Base-by-base conservation (phyloP, 2,113 vertebrate species). In the Spea multiplicata region DNA sequence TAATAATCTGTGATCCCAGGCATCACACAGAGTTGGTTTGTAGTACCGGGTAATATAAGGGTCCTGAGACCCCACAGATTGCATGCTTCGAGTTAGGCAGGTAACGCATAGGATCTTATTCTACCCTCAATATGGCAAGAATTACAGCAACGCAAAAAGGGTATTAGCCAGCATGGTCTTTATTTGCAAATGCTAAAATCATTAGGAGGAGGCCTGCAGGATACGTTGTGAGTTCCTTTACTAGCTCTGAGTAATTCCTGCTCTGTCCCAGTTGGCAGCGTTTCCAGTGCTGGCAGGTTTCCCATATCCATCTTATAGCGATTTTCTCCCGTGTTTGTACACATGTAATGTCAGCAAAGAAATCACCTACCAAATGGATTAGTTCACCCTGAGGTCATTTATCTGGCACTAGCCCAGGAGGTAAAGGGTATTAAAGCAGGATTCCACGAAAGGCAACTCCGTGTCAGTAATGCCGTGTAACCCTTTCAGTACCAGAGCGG, bases 261-360 rank as follows among this genome's bases (percentile, higher is more conserved):
- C 67, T 67, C 65, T 76, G 66, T 68, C 75, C 46, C 17, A 70
- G 75, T 70, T 77, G 75, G 75, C 75, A 77, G 75, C 3, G 75
- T 14, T 16, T 77, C 10, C 55, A 10, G 64, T 5, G 66, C 66
- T 77, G 75, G 75, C 75, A 70, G 53, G 46, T 3, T 48, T 49
- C 75, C 75, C 75, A 70, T 46, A 61, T 77, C 70, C 47, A 76
- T 59, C 75, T 76, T 76, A 68, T 61, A 76, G 65, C 44, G 66
- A 70, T 76, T 76, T 69, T 44, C 75, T 76, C 57, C 75, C 61
- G 66, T 76, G 75, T 62, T 70, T 76, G 75, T 77, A 77, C 75
- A 77, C 67, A 77, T 77, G 75, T 77, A 77, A 71, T 77, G 75
- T 70, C 55, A 77, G 66, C 75, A 50, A 44, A 77, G n/a, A 57